Percentiles rank a stretch among this genome's conserved stretches.
These are phyloP conservation scores for Osmerus mordax DNA, from an alignment of 2,113 vertebrate species.

Conservation along the genomic window DNA sequence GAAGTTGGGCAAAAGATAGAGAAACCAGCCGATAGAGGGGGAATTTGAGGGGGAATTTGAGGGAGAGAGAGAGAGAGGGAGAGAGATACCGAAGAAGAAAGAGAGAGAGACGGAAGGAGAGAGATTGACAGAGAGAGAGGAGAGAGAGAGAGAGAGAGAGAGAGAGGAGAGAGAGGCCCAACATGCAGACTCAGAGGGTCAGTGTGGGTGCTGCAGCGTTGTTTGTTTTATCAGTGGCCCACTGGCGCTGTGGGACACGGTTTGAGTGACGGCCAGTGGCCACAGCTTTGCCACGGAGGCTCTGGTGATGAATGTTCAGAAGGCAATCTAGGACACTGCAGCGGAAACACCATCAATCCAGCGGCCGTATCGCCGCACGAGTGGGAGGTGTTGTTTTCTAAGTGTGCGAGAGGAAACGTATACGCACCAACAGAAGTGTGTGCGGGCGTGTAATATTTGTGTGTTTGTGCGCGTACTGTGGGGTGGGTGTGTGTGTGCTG, in stretches of 20 bases:
- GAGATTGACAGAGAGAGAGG: constrained; percentile 19
- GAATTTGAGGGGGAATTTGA: background rate
- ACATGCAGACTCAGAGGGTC: constrained; percentile 60
- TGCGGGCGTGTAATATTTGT: constrained; percentile 30
- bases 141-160: constrained; percentile 3
- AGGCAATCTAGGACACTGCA: constrained; percentile 76
- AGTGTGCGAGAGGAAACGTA: constrained; percentile 29
- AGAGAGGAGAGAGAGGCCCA: constrained; percentile 20
- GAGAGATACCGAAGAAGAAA: constrained; percentile 13
- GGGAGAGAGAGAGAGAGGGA: background rate
- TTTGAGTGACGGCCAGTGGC: constrained; percentile 70
- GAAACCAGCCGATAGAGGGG: background rate
- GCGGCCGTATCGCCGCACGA: constrained; percentile 48
- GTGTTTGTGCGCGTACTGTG: constrained; percentile 42
- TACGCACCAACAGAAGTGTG: constrained; percentile 13
- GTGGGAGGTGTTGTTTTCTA: constrained; percentile 38
- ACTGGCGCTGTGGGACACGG: constrained; percentile 58
- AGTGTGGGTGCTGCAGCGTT: constrained; percentile 54
- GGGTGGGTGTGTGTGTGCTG: background rate
- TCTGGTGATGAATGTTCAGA: constrained; percentile 74
- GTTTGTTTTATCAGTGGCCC: constrained; percentile 74
- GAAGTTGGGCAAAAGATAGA: constrained; percentile 1
- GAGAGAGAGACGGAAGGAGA: constrained; percentile 36
- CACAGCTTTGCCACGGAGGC: constrained; percentile 63
- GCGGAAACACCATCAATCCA: constrained; percentile 82